Base-by-base conservation (phyloP, 2,113 vertebrate genomes). In the Ochotona curzoniae region DNA sequence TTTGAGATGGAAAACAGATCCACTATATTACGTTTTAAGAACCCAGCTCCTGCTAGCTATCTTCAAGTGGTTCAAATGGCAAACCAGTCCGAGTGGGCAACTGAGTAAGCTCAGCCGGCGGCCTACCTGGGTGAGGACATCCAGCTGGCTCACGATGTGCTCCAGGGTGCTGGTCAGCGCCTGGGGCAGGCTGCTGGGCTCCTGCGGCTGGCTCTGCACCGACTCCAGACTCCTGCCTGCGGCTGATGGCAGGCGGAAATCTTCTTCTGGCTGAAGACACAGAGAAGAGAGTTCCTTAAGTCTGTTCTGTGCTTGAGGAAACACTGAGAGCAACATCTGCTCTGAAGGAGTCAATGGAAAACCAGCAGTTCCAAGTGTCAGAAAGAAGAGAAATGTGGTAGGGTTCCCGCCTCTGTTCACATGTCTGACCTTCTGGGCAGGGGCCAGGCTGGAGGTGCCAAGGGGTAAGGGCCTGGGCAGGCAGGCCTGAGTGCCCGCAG, bases 111-210 rank as follows among this genome's bases (percentile, higher is more conserved):
- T 1, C 7, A 2, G 1, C 23, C 2, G 35, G 3, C 0, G 0
- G 32, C 94, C 96, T 98, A 99, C 99, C 99, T 99, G 99, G 83
- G 99, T 99, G 84, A 99, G 99, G 96, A 99, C 98, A 79, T 99
- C 99, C 96, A 99, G 98, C 93, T 99, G 99, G 90, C 98, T 98
- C 95, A 99, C 98, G n/a, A 99, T 99, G 96, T 99, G 99, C 90
- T 99, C 98, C 94, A 99, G 98, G 0, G 99, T 99, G 97, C 88
- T 98, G 83, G 98, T 93, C 26, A 99, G 93, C 2, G 94, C 96
- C 49, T 97, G 95, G 4, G 98, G 97, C 74, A 98, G 67, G 18
- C 95, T 97, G 25, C 7, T 25, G 3, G 98, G 98, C 60, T 97
- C 96, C 25, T 95, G 96, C 7, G 83, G 90, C 0, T 95, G 96